Evolutionary conservation across 1,140 invertebrate genomes (phyloP).

Genomic region (Vanessa tameamea): DNA sequence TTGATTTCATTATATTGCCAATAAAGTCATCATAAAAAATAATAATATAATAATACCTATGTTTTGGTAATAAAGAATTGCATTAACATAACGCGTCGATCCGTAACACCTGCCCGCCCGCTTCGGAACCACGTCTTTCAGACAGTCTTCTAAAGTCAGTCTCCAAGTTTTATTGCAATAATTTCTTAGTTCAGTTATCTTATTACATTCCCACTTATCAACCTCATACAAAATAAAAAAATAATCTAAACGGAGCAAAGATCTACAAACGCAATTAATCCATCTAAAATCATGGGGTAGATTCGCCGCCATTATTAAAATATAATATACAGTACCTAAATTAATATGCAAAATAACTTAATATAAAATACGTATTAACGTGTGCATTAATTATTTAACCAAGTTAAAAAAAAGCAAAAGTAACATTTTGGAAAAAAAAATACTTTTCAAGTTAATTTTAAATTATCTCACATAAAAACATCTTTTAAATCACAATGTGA

Average conservation of each 20-base stretch:
- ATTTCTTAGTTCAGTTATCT: slow-evolving; percentile 62
- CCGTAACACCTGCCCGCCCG: slow-evolving; percentile 29
- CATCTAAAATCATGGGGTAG: slow-evolving; percentile 35
- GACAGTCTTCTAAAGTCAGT: slow-evolving; percentile 79
- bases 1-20: slow-evolving; percentile 22
- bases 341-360: slow-evolving; percentile 70
- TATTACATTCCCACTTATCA: slow-evolving; percentile 38
- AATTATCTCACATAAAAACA: slow-evolving; percentile 74
- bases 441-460: slow-evolving; percentile 76
- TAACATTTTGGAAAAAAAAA: slow-evolving; percentile 78
- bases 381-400: slow-evolving; percentile 57
- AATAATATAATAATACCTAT: slow-evolving; percentile 47
- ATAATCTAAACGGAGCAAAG: slow-evolving; percentile 44
- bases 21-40: slow-evolving; percentile 34
- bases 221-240: slow-evolving; percentile 47
- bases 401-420: slow-evolving; percentile 70
- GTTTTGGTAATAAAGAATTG: slow-evolving; percentile 41
- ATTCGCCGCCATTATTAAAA: slow-evolving; percentile 33
- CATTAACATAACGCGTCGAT: slow-evolving; percentile 31
- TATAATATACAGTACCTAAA: slow-evolving; percentile 53
- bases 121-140: slow-evolving; percentile 59
- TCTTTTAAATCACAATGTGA: slow-evolving; percentile 79
- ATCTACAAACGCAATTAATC: slow-evolving; percentile 40
- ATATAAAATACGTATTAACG: slow-evolving; percentile 62
- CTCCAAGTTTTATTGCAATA: slow-evolving; percentile 79